Evolutionary conservation across 2,113 vertebrate species (phyloP).

Genomic region (Hiodon tergisus): DNA sequence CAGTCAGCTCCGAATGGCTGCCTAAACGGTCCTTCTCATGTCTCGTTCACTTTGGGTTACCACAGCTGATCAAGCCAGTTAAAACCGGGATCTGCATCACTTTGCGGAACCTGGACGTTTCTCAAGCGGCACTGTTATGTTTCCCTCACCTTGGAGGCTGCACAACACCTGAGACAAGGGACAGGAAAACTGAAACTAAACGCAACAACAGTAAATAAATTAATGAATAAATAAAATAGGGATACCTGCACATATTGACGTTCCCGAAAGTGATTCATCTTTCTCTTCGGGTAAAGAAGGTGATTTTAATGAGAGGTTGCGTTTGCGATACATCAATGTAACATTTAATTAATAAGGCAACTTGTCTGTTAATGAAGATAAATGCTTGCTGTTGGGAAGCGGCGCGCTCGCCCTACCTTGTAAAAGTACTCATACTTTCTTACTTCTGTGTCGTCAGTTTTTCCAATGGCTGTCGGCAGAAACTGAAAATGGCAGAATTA

Average conservation of each 20-base stretch:
- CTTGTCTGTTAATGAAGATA: conserved; percentile 28
- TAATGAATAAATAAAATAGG: no score
- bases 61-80: background rate
- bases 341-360: conserved; percentile 25
- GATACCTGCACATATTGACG: conserved; percentile 19
- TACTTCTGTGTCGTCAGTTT: conserved; percentile 6
- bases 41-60: background rate
- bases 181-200: no score
- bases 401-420: conserved; percentile 4
- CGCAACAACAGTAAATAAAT: no score
- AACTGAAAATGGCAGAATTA: background rate
- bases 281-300: conserved; percentile 21
- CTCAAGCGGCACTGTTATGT: background rate
- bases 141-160: background rate
- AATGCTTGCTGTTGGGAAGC: conserved; percentile 10
- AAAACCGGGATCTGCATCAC: background rate
- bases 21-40: background rate
- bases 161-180: no score
- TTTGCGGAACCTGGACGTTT: background rate
- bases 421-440: conserved; percentile 5
- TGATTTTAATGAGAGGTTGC: conserved; percentile 24
- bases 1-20: background rate
- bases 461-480: background rate
- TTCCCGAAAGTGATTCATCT: conserved; percentile 19
- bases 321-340: conserved; percentile 26